Base-by-base conservation (phyloP, 2,113 vertebrate species). In the Holacanthus passer region DNA sequence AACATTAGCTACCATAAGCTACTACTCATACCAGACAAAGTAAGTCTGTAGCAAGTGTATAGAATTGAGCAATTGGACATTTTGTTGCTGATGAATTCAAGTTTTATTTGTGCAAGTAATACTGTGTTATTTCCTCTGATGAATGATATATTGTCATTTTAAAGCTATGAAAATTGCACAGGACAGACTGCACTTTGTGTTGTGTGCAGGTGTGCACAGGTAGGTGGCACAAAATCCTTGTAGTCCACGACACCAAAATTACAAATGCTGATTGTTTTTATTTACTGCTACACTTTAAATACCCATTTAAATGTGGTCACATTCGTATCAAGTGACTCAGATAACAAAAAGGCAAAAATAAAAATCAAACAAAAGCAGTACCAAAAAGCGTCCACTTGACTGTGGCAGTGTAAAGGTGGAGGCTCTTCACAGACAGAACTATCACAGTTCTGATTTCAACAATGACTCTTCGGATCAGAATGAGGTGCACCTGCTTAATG, bases 401-500 rank as follows among this genome's bases (percentile, higher is more conserved):
- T 19, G 20, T 55, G 20, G 43, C 39, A 14, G 24, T 58, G 62
- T 31, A 11, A 65, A 47, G 39, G 1, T 14, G 16, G 13, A 41
- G 13, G 52, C 35, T 58, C 13, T 27, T 31, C 16, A 41, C 20
- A 14, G 20, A 41, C 20, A 55, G 31, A 17, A 35, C 59, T n/a
- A 13, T 50, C 52, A 27, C 14, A 67, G 52, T 39, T 27, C 24
- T n/a, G 43, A 12, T 41, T 24, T 37, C 7, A 29, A 31, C 37
- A 59, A 65, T 39, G 66, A 45, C 19, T 31, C 50, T 16, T 69
- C 53, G 56, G 31, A 45, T 65, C 65, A 0, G 2, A 53, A 62
- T 29, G 16, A 81, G 43, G 17, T 22, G 47, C 78, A 37, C 73
- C 35, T 45, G 35, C 47, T 62, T 9, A 59, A 53, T 19, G 8